Evolutionary conservation across 2,797 vertebrate species (phyloP).

Genomic region (Propithecus perrieri): DNA sequence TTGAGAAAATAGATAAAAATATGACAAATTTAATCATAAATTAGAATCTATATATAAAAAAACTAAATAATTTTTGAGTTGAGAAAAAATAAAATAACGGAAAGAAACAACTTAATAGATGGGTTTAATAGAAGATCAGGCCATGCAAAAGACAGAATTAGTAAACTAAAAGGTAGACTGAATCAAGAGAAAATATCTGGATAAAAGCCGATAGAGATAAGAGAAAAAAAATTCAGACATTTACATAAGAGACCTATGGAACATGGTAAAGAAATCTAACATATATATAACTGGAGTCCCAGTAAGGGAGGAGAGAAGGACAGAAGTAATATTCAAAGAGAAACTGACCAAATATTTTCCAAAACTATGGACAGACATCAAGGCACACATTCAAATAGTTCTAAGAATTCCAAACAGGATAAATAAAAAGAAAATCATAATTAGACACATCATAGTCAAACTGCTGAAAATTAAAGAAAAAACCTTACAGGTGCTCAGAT

Average conservation of each 20-base stretch:
- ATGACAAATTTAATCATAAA: background rate
- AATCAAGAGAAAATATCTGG: background rate
- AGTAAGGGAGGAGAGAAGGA: background rate
- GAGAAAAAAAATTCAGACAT: background rate
- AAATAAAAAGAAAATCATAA: background rate
- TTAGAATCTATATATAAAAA: background rate
- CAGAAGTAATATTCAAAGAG: constrained; percentile 1
- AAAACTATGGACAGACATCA: background rate
- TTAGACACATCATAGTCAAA: background rate
- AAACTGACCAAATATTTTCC: background rate
- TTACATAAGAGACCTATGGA: background rate
- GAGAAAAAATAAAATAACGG: background rate
- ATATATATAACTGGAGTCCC: background rate
- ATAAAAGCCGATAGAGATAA: background rate
- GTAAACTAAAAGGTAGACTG: background rate
- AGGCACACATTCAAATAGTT: background rate
- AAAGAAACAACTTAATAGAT: background rate
- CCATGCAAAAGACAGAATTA: background rate
- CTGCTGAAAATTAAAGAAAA: background rate
- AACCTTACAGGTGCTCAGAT: background rate
- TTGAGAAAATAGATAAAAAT: background rate
- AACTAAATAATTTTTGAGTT: background rate
- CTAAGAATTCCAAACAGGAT: background rate
- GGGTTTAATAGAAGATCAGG: background rate
- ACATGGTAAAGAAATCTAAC: background rate